Conservation (phyloP, 2,888 invertebrate species). For the Hemistola chrysoprasaria region DNA sequence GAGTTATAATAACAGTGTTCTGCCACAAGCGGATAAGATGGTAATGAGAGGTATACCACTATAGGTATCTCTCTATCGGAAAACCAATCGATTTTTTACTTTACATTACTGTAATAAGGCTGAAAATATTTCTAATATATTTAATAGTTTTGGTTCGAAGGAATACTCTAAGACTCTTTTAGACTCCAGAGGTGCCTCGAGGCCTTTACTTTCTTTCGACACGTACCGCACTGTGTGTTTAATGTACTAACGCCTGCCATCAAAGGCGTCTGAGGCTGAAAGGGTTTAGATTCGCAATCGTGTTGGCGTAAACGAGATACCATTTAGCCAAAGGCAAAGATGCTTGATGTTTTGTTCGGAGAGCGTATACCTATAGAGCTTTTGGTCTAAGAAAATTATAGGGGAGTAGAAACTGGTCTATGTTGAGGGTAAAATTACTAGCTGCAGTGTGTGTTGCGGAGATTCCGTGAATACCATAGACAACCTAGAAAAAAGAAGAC, state of each 20-base stretch:
- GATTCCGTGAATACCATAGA: too few relatives aligned
- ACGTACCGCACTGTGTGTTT: constrained; percentile 75
- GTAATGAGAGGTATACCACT: constrained; percentile 54
- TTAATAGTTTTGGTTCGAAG: constrained; percentile 32
- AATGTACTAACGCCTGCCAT: constrained; percentile 63
- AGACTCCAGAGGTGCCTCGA: constrained; percentile 57
- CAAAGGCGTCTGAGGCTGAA: constrained; percentile 62
- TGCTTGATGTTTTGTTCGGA: constrained; percentile 47
- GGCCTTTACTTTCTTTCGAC: constrained; percentile 72
- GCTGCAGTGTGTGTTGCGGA: too few relatives aligned
- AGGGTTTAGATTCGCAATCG: constrained; percentile 70
- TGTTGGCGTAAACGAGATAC: constrained; percentile 70
- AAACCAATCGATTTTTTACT: neutral
- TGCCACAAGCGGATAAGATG: constrained; percentile 63
- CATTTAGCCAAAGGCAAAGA: constrained; percentile 69
- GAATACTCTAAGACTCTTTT: too few relatives aligned
- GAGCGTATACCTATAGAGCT: constrained; percentile 48
- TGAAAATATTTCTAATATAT: neutral
- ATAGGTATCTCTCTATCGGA: neutral
- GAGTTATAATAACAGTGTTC: constrained; percentile 75
- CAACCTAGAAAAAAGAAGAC: too few relatives aligned
- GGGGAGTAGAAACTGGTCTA: constrained; percentile 8
- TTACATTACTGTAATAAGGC: constrained; percentile 2
- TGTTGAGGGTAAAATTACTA: constrained; percentile 2
- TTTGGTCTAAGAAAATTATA: constrained; percentile 39